phyloP scores from a whole-genome alignment of 2,113 vertebrate genomes.

The Diadophis punctatus region DNA sequence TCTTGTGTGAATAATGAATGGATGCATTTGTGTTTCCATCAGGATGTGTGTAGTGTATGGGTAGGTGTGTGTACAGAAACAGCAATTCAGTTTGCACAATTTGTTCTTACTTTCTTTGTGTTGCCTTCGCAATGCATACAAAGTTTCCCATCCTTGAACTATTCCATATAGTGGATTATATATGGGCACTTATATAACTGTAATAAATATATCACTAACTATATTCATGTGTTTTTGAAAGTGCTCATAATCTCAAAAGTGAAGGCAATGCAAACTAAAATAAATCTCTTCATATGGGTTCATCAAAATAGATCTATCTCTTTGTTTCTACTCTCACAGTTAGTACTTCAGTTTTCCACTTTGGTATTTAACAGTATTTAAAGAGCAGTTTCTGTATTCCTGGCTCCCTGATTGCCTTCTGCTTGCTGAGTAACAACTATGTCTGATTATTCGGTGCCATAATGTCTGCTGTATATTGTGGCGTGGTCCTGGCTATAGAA shows the following conservation, averaged over 20 bases:
- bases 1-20: not conserved
- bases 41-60: not conserved
- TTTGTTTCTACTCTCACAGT: not conserved
- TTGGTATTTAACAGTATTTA: not conserved
- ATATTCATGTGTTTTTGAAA: not conserved
- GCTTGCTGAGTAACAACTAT: not conserved
- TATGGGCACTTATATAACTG: no score
- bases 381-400: not conserved
- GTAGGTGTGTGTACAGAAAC: not conserved
- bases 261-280: not conserved
- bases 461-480: not conserved
- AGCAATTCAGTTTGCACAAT: not conserved
- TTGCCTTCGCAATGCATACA: not conserved
- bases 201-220: no score
- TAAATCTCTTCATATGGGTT: not conserved
- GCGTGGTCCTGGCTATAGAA: not conserved
- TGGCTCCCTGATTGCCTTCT: not conserved
- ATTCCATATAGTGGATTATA: not conserved
- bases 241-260: not conserved
- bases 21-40: not conserved
- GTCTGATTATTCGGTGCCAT: not conserved
- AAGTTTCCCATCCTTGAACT: not conserved
- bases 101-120: not conserved
- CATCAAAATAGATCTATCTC: not conserved
- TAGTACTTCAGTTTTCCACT: not conserved